Conservation (phyloP, 1,140 invertebrate species). For the Pseudomyrmex gracilis region DNA sequence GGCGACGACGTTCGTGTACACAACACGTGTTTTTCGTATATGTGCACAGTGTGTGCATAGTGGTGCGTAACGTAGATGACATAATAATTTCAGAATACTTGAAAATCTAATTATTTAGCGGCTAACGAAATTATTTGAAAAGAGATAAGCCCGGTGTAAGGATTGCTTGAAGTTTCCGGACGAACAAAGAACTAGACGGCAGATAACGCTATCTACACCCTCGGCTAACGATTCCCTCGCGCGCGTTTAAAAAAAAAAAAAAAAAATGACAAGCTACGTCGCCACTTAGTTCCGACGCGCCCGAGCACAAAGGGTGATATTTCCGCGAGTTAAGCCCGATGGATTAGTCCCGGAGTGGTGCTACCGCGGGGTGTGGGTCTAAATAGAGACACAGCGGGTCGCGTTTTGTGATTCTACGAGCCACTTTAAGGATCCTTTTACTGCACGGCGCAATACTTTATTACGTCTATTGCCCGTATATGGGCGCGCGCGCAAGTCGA, state of each 20-base stretch:
- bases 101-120: slow-evolving; percentile 12
- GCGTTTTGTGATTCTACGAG: slow-evolving; percentile 63
- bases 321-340: slow-evolving; percentile 57
- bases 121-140: slow-evolving; percentile 6
- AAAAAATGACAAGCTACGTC: slow-evolving; percentile 38
- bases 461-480: slow-evolving; percentile 72
- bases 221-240: background rate
- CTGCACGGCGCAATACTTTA: slow-evolving; percentile 60
- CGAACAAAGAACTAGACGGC: background rate
- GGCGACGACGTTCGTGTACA: background rate
- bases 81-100: background rate
- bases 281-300: slow-evolving; percentile 27
- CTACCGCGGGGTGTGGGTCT: slow-evolving; percentile 4
- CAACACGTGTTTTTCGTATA: background rate
- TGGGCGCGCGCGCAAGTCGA: slow-evolving; percentile 68
- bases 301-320: slow-evolving; percentile 43
- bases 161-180: background rate
- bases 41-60: too few relatives aligned
- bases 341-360: slow-evolving; percentile 34
- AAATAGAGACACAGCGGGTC: slow-evolving; percentile 34
- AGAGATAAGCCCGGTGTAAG: background rate
- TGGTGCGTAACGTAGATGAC: background rate
- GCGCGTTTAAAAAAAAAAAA: slow-evolving; percentile 21
- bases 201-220: slow-evolving; percentile 37
- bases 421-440: slow-evolving; percentile 69